A percentile compares a stretch with the other conserved stretches of the same genome.
These are phyloP conservation scores for Anolis apletophallus DNA, from an alignment of 2,797 vertebrate genomes.

Conservation along the genomic window DNA sequence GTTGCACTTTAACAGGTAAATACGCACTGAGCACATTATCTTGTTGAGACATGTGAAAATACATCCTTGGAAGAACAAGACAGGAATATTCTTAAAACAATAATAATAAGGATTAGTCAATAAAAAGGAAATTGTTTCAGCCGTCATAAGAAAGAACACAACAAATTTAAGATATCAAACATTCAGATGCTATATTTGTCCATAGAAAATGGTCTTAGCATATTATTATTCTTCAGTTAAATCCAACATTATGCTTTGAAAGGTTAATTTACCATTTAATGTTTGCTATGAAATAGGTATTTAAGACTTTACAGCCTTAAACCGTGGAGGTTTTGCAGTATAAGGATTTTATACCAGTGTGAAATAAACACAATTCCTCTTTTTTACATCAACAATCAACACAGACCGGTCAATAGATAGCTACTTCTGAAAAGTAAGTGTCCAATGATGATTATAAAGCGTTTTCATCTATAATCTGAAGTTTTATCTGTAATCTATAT, in stretches of 20 bases:
- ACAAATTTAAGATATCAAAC: conserved; percentile 51
- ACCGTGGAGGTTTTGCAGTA: conserved; percentile 52
- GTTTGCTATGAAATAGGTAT: conserved; percentile 66
- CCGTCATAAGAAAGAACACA: conserved; percentile 61
- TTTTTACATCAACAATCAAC: conserved; percentile 9
- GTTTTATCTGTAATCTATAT: conserved; percentile 2
- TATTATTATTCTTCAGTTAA: conserved; percentile 51
- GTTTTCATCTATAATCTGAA: neutral
- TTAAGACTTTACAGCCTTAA: conserved; percentile 63
- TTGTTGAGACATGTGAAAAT: neutral
- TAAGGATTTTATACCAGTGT: conserved; percentile 14
- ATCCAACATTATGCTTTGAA: conserved; percentile 58
- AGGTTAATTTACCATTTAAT: conserved; percentile 57
- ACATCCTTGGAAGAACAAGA: neutral
- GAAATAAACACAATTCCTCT: neutral
- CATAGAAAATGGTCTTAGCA: conserved; percentile 65
- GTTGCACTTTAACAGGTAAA: neutral
- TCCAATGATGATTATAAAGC: neutral
- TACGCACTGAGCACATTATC: no score
- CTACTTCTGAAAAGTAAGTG: neutral
- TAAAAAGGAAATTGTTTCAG: conserved; percentile 50
- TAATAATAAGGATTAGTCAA: conserved; percentile 20
- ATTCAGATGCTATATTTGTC: conserved; percentile 70
- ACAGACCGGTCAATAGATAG: neutral
- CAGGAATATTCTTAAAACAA: neutral